Base-by-base conservation (phyloP, 2,113 vertebrate genomes). In the Numida meleagris region DNA sequence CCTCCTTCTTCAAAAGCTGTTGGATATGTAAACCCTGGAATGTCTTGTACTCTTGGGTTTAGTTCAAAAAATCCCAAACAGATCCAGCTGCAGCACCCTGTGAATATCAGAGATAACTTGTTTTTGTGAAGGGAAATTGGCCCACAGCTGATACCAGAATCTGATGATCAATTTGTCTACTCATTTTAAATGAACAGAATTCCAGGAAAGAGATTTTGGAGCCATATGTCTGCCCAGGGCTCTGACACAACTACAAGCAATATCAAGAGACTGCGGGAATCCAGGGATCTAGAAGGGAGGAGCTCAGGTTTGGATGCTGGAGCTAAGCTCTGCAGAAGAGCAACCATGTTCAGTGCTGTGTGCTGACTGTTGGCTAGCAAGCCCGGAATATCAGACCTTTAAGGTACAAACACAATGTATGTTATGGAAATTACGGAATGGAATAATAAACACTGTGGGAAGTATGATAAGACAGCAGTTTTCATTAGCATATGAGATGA, bases 281-380 rank as follows among this genome's bases (percentile, higher is more conserved):
- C 0, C 1, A 70, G 55, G 12, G 4, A 38, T 4, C 1, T 46
- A 38, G 31, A 68, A 16, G 38, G 59, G 23, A 82, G 9, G 23
- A 48, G 4, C 14, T 27, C 31, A 59, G 61, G 55, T 43, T 12
- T 38, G 40, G 27, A 34, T 0, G 0, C 53, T 55, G 55, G 19
- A 65, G 14, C 11, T 46, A 63, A 43, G 43, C 59, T 82, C 40
- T 55, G 58, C 9, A 48, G 31, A 85, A 65, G 27, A 74, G 12
- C 31, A 55, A 34, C 6, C 2, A 13, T 27, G 16, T 63, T 59
- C 76, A 82, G 27, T 8, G 4, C 6, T 43, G n/a, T 27, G 15
- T 72, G 11, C 21, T 80, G 45, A 4, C 2, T 73, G 59, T 31
- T 72, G 38, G 9, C 31, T 76, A n/a, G 43, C 42, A 29, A 73